These are phyloP conservation scores for Agrotis segetum DNA, from an alignment of 2,888 invertebrate genomes.

Conservation along the genomic window DNA sequence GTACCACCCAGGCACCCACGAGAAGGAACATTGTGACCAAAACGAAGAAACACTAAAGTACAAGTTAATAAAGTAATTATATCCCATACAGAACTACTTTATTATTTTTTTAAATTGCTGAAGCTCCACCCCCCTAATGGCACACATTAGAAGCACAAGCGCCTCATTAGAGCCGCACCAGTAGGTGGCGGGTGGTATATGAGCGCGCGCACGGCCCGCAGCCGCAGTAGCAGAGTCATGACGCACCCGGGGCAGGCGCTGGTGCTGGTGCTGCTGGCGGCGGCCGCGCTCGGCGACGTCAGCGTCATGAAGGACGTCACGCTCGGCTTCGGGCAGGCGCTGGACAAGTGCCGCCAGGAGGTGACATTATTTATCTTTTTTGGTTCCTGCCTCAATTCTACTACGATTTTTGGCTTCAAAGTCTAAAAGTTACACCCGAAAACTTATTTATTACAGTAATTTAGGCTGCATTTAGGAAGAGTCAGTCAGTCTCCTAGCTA, in stretches of 20 bases:
- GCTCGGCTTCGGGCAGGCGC: conserved; percentile 86
- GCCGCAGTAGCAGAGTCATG: conserved; percentile 1
- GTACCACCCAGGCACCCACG: background rate
- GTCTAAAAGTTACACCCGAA: no score
- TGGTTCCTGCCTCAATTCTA: background rate
- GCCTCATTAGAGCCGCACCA: background rate
- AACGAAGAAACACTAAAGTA: background rate
- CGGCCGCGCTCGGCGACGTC: conserved; percentile 65
- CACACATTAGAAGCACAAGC: conserved; percentile 31
- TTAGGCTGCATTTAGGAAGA: no score
- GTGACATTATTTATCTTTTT: conserved; percentile 64
- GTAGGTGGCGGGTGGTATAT: conserved; percentile 43
- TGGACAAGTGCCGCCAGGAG: conserved; percentile 83
- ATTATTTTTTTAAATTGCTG: no score
- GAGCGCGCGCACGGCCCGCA: background rate
- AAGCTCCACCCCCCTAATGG: conserved; percentile 26
- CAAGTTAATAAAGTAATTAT: conserved; percentile 19
- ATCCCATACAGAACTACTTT: conserved; percentile 6
- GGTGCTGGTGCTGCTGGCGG: conserved; percentile 43
- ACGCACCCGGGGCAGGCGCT: conserved; percentile 44
- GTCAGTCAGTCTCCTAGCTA: no score
- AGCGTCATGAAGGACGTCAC: conserved; percentile 87
- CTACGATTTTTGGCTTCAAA: background rate
- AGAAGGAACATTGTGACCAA: background rate
- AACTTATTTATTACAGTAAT: no score